These are phyloP conservation scores for Lepidochrysops patricia DNA, from an alignment of 2,888 invertebrate genomes.

Conservation along the genomic window DNA sequence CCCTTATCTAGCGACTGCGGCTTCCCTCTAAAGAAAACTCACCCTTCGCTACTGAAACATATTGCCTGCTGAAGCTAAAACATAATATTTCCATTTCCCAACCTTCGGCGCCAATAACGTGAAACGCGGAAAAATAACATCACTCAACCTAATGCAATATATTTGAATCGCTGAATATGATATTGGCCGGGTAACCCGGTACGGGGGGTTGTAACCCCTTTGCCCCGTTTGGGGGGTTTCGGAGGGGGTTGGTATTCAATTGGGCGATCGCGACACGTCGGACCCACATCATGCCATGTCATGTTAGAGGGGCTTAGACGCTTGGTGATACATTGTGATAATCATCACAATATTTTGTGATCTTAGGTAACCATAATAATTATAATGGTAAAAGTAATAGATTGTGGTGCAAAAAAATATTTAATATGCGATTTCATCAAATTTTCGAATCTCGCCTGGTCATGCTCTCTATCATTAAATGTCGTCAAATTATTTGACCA, in stretches of 20 bases:
- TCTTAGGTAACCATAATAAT: too few species aligned
- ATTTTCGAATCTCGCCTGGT: too few species aligned
- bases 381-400: too few species aligned
- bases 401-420: too few species aligned
- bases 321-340: neutral
- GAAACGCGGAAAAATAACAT: neutral
- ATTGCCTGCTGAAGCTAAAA: neutral
- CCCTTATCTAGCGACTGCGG: too few species aligned
- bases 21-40: too few species aligned
- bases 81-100: constrained; percentile 1
- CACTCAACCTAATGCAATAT: constrained; percentile 3
- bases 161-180: constrained; percentile 35
- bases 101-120: neutral
- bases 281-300: constrained; percentile 23
- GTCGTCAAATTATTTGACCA: too few species aligned
- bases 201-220: constrained; percentile 25
- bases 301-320: constrained; percentile 25
- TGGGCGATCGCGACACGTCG: constrained; percentile 27
- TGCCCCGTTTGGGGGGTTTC: constrained; percentile 16
- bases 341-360: too few species aligned
- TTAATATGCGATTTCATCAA: too few species aligned
- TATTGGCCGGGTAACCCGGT: constrained; percentile 43
- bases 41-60: too few species aligned
- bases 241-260: constrained; percentile 36
- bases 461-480: too few species aligned